Percentiles rank a stretch among this genome's conserved stretches.
phyloP scores from a whole-genome alignment of 1,140 invertebrate species.

The Neomicropteryx cornuta region DNA sequence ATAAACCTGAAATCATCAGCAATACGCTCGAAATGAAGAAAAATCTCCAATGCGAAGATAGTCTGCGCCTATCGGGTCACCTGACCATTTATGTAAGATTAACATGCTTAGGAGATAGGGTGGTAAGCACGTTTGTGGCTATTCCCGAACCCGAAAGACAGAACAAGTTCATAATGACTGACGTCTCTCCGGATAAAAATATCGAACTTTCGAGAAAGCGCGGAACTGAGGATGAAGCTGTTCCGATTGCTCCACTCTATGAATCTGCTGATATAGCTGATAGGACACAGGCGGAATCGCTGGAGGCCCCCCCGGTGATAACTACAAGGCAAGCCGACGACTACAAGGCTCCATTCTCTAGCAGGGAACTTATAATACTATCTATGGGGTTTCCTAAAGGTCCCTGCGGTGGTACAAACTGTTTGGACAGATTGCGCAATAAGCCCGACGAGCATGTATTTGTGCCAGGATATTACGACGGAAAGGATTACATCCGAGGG shows the following conservation, averaged over 20 bases:
- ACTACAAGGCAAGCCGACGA: too few species aligned
- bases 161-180: constrained; percentile 29
- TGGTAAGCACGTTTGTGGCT: constrained; percentile 28
- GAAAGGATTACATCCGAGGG: constrained; percentile 30
- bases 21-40: constrained; percentile 28
- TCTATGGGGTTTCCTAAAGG: constrained; percentile 36
- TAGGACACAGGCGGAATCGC: constrained; percentile 25
- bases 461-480: constrained; percentile 25
- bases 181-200: constrained; percentile 31
- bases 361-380: constrained; percentile 27
- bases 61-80: constrained; percentile 32
- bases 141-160: constrained; percentile 35
- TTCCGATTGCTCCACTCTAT: constrained; percentile 28
- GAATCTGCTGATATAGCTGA: constrained; percentile 31
- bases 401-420: constrained; percentile 33
- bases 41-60: constrained; percentile 30
- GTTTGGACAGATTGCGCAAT: constrained; percentile 32
- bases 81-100: constrained; percentile 29
- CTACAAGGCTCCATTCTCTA: constrained; percentile 27
- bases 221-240: constrained; percentile 27
- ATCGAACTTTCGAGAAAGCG: constrained; percentile 33
- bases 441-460: constrained; percentile 32
- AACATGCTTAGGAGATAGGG: constrained; percentile 29
- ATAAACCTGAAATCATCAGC: constrained; percentile 25
- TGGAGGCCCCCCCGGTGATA: constrained; percentile 20